Evolutionary conservation across 2,888 invertebrate genomes (phyloP).

Genomic region (Lasioglossum morio): DNA sequence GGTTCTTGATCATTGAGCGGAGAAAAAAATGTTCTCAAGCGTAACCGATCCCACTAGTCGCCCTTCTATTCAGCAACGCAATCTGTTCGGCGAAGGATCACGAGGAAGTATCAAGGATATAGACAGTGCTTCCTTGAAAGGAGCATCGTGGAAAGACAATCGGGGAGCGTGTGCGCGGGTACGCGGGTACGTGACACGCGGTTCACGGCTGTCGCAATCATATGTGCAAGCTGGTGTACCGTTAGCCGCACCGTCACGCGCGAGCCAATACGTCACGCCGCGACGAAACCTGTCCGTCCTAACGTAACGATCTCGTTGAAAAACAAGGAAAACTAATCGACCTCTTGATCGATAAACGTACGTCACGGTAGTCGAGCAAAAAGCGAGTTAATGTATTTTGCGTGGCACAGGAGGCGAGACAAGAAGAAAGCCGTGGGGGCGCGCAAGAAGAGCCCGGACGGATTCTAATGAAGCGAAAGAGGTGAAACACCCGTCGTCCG

Average conservation of each 20-base stretch:
- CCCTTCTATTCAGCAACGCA: constrained; percentile 29
- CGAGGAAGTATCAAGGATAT: constrained; percentile 46
- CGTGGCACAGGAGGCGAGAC: background rate
- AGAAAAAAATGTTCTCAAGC: background rate
- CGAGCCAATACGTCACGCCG: constrained; percentile 52
- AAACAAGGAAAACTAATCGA: constrained; percentile 50
- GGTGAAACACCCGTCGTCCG: constrained; percentile 11
- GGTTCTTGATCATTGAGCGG: background rate
- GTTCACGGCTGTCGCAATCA: constrained; percentile 67
- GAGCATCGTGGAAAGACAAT: constrained; percentile 51
- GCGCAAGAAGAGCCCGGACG: constrained; percentile 2
- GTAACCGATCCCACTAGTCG: constrained; percentile 24
- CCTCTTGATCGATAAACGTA: constrained; percentile 38
- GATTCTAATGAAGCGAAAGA: constrained; percentile 25
- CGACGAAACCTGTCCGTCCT: constrained; percentile 40
- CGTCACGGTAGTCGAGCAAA: constrained; percentile 10
- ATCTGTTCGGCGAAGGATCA: constrained; percentile 59
- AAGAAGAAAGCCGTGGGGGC: constrained; percentile 1
- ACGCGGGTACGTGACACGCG: constrained; percentile 37
- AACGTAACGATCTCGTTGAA: constrained; percentile 45
- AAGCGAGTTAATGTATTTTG: constrained; percentile 32
- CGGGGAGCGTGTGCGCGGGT: constrained; percentile 31
- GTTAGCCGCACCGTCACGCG: constrained; percentile 67
- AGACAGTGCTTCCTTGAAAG: constrained; percentile 60
- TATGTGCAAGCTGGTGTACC: constrained; percentile 70